Percentiles rank a stretch among this genome's conserved stretches.
These are phyloP conservation scores for Hemichromis elongatus DNA, from an alignment of 2,113 vertebrate genomes.

Conservation along the genomic window DNA sequence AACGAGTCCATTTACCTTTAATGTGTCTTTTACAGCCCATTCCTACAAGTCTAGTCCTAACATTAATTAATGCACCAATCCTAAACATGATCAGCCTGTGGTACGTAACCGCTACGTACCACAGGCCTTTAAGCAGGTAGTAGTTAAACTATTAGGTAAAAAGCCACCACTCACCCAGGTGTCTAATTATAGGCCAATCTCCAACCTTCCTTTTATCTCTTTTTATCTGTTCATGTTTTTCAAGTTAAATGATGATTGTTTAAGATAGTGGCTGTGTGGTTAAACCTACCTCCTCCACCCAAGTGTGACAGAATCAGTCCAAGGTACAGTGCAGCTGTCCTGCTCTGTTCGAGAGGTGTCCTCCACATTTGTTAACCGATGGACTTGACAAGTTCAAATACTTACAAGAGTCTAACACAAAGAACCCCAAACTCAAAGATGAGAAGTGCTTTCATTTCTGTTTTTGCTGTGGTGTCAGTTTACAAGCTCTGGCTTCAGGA, in stretches of 20 bases:
- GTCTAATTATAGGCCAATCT: not conserved
- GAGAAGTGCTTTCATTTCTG: slow-evolving; percentile 17
- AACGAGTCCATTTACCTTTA: not conserved
- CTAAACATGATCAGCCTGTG: not conserved
- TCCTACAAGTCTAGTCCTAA: not conserved
- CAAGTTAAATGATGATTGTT: not conserved
- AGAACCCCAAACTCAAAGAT: not conserved
- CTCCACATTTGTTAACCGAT: slow-evolving; percentile 32
- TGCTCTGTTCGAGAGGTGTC: not conserved
- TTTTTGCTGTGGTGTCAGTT: slow-evolving; percentile 4
- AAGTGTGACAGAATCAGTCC: slow-evolving; percentile 39
- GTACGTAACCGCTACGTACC: too few species aligned
- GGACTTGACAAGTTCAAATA: not conserved
- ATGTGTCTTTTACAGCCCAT: not conserved
- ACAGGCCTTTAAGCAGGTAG: too few species aligned
- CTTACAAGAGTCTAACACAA: not conserved
- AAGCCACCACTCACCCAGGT: too few species aligned
- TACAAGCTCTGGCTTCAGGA: not conserved
- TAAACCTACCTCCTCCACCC: slow-evolving; percentile 35
- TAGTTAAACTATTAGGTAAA: too few species aligned
- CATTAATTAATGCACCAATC: not conserved
- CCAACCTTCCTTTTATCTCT: not conserved
- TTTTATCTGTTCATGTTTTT: not conserved
- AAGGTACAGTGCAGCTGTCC: slow-evolving; percentile 19
- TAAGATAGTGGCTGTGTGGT: not conserved